These are phyloP conservation scores for Coreius guichenoti DNA, from an alignment of 2,797 vertebrate genomes.

Conservation along the genomic window DNA sequence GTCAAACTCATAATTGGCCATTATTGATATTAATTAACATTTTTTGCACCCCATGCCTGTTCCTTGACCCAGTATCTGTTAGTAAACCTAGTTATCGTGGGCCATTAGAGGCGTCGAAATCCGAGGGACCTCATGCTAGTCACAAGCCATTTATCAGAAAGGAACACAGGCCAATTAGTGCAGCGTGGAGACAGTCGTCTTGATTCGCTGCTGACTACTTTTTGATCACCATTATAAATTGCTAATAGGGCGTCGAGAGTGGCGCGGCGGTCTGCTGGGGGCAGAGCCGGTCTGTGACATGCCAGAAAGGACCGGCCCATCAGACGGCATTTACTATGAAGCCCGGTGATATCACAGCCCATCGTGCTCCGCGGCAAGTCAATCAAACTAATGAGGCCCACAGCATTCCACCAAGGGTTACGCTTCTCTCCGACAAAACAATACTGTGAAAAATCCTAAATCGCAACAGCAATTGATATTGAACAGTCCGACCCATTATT, in stretches of 20 bases:
- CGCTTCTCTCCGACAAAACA: constrained; percentile 62
- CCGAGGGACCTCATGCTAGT: constrained; percentile 83
- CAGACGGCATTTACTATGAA: constrained; percentile 90
- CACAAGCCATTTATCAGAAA: constrained; percentile 98
- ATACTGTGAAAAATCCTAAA: constrained; percentile 60
- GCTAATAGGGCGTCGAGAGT: constrained; percentile 98
- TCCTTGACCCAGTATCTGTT: constrained; percentile 96
- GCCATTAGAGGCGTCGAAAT: constrained; percentile 97
- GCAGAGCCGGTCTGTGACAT: constrained; percentile 89
- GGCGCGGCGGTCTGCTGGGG: constrained; percentile 83
- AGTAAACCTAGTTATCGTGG: constrained; percentile 96
- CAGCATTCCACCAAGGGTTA: constrained; percentile 79
- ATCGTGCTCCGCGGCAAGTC: constrained; percentile 86
- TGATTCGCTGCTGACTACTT: constrained; percentile 98
- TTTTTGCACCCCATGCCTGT: constrained; percentile 94
- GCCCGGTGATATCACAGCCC: constrained; percentile 85
- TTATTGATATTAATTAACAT: constrained; percentile 99
- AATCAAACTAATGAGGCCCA: constrained; percentile 93
- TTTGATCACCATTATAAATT: constrained; percentile 99
- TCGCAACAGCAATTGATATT: constrained; percentile 71
- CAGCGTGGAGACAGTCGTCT: constrained; percentile 95
- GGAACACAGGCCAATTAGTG: constrained; percentile 99
- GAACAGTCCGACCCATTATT: constrained; percentile 87
- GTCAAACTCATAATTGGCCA: constrained; percentile 99
- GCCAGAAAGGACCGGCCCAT: constrained; percentile 88